Base-by-base conservation (phyloP, 2,888 invertebrate species). In the Leptopterna dolabrata region DNA sequence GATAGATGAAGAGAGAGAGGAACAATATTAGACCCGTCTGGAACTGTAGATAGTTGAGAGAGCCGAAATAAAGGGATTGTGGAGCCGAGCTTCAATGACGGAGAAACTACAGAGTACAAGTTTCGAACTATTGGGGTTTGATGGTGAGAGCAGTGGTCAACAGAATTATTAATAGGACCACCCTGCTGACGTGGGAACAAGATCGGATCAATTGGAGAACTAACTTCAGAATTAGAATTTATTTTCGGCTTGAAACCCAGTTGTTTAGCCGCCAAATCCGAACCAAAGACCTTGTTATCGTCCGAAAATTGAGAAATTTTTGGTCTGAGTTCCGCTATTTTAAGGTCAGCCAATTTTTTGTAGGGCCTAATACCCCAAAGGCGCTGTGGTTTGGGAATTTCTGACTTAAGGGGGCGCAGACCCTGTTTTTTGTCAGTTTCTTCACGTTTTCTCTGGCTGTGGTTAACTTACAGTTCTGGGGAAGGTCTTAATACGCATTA, bases 221-320 rank as follows among this genome's bases (percentile, higher is more conserved):
- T 55, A 55, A 55, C n/a, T 55, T 55, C 55, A 55, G 55, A 55
- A 55, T 55, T 55, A 55, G 55, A 55, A 55, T 55, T 55, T 55
- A 19, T 55, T 55, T 55, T 55, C 19, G 11, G 55, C 55, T 55
- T 55, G 55, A 11, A 55, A 55, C 55, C 55, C 55, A 55, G 11
- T 55, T 55, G 55, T 55, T 55, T 55, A 55, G 55, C 11, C 55
- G 55, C 3, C 55, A 55, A 55, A n/a, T 55, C 55, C 11, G 55
- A 55, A 55, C 55, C 55, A 55, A 36, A 55, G 55, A 55, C 55
- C 55, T 55, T 55, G 55, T n/a, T 55, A 55, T 55, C 19, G 19
- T 55, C n/a, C 11, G 55, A 55, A 19, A 55, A 55, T 55, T 55
- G 55, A 55, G 55, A 55, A 55, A 55, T 19, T 55, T 36, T 16